Evolutionary conservation across 2,797 vertebrate genomes (phyloP), one percentile per base, ranked within the genome.

Genomic region (Bovichtus variegatus): DNA sequence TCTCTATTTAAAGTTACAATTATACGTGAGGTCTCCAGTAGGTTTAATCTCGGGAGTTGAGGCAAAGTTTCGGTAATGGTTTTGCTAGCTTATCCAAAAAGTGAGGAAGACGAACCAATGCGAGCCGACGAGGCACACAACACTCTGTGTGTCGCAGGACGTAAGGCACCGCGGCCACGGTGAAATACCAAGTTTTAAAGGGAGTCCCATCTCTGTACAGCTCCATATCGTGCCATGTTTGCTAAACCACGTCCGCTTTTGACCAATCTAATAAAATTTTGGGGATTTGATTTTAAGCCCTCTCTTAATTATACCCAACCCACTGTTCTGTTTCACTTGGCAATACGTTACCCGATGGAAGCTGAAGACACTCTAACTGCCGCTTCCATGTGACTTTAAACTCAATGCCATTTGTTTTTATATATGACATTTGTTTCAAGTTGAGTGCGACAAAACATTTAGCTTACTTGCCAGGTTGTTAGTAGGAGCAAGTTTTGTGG

Each of bases 211-310:
- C 63, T 71, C 13, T 60, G 55, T 15, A 29, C 25, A 31, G n/a
- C 19, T 10, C 72, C 1, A 9, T 15, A 46, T 62, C 18, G 3
- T 9, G 10, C 23, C 55, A 19, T 31, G 54, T 41, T 60, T 18
- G 29, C 31, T 60, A 36, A 61, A 12, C n/a, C 34, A 19, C 12
- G 6, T 36, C 27, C 9, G 3, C 25, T 41, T 59, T 55, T 61
- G 40, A 47, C 23, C 62, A 49, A 49, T 46, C 3, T 15, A 66
- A 54, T 71, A 29, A 47, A 66, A 59, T 61, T 9, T 51, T 18
- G 70, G 19, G 19, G 29, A 59, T 46, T 29, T 16, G 31, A 61
- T 68, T 15, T 53, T 11, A 61, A 46, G 47, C 38, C 64, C 2
- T 36, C 13, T 12, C 7, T 31, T 40, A 46, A 46, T 69, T 25